A percentile compares a stretch with the other conserved stretches of the same genome.
phyloP scores from a whole-genome alignment of 2,797 vertebrate genomes.

The Eutrigla gurnardus region DNA sequence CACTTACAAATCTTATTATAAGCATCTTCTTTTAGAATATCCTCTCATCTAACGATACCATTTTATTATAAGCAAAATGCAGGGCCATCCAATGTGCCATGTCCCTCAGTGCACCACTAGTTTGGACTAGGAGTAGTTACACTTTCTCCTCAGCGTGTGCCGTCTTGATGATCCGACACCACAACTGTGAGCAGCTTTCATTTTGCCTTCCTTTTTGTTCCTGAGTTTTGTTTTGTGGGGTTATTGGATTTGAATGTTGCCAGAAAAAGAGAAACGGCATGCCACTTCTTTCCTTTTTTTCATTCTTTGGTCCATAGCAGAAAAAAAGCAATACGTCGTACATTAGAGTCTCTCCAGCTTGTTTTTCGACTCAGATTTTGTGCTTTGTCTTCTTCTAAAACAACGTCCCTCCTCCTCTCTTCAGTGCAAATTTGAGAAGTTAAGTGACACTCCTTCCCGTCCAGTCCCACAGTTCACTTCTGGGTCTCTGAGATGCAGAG shows the following conservation, averaged over 20 bases:
- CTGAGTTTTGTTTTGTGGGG: constrained; percentile 61
- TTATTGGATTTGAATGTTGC: constrained; percentile 34
- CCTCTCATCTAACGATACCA: neutral
- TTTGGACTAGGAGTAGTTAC: constrained; percentile 36
- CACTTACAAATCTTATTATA: neutral
- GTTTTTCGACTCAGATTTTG: constrained; percentile 57
- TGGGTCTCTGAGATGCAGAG: constrained; percentile 54
- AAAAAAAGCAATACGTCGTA: constrained; percentile 40
- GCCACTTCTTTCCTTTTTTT: constrained; percentile 44
- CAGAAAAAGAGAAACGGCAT: constrained; percentile 33
- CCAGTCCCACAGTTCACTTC: constrained; percentile 35
- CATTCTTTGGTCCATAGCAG: constrained; percentile 36
- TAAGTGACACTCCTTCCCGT: constrained; percentile 32
- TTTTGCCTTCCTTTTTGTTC: constrained; percentile 43
- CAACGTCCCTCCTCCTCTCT: constrained; percentile 20
- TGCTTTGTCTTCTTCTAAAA: constrained; percentile 65
- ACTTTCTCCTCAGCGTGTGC: constrained; percentile 13
- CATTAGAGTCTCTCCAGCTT: constrained; percentile 39
- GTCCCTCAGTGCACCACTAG: constrained; percentile 37
- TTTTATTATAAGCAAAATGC: constrained; percentile 8
- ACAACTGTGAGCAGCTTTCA: constrained; percentile 12
- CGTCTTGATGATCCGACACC: constrained; percentile 25
- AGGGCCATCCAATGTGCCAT: constrained; percentile 10
- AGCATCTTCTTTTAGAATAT: neutral
- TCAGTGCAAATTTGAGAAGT: constrained; percentile 67